A percentile compares a stretch with the other conserved stretches of the same genome.
Evolutionary conservation across 35 echinoderm and acorn worm species (phyloP).

Genomic region (Nesometra sesokonis): DNA sequence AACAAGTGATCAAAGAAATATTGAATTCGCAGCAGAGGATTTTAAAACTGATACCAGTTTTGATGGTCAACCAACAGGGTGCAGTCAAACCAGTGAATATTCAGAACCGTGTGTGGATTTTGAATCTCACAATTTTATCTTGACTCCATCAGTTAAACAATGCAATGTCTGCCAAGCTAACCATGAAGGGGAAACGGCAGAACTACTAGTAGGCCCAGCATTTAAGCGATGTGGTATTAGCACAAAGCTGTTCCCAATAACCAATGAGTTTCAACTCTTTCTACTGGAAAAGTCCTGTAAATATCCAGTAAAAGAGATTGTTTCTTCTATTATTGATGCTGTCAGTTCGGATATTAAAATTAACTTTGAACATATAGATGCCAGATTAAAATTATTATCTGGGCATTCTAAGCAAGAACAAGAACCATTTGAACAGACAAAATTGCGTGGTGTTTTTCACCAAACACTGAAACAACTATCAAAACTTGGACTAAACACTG

Average conservation of each 20-base stretch:
- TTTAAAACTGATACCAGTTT: too few relatives aligned
- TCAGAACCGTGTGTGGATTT: too few relatives aligned
- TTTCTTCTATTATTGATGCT: not conserved
- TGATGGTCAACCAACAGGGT: too few relatives aligned
- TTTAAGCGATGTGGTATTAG: constrained; percentile 21
- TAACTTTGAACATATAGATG: not conserved
- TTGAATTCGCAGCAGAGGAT: too few relatives aligned
- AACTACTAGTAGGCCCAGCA: not conserved
- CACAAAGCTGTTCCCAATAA: constrained; percentile 31
- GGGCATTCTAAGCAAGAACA: not conserved
- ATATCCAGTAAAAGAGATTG: not conserved
- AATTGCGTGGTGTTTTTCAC: not conserved
- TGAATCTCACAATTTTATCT: too few relatives aligned
- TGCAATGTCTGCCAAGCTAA: not conserved
- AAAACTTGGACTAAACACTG: not conserved
- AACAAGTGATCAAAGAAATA: too few relatives aligned
- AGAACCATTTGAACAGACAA: not conserved
- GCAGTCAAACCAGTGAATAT: too few relatives aligned
- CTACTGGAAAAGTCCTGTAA: not conserved
- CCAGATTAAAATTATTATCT: not conserved
- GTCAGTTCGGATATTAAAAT: not conserved
- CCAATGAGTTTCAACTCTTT: constrained; percentile 24
- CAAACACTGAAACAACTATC: not conserved
- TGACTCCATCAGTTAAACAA: not conserved
- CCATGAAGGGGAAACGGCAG: not conserved